Conservation (phyloP, 2,888 invertebrate genomes). For the Caenorhabditis imperialis region DNA sequence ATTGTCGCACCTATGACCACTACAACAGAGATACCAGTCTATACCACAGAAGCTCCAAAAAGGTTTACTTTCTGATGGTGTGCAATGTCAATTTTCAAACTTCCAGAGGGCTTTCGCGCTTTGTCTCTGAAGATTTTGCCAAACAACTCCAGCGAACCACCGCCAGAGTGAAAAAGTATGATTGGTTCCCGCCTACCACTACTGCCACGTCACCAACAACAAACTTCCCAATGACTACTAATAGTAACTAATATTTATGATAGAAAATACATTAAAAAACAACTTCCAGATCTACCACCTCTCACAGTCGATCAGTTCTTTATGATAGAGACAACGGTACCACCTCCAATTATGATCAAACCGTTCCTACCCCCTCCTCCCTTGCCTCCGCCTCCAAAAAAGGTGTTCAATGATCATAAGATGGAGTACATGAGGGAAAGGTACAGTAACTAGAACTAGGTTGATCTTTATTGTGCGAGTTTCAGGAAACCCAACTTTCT, state of each 20-base stretch:
- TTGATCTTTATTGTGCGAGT: neutral
- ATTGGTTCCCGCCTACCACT: slow-evolving; percentile 55
- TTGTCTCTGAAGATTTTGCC: slow-evolving; percentile 44
- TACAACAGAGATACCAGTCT: neutral
- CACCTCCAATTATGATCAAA: neutral
- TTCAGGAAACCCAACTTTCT: slow-evolving; percentile 44
- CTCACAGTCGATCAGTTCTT: slow-evolving; percentile 42
- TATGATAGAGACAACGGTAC: slow-evolving; percentile 47
- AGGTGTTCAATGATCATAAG: slow-evolving; percentile 39
- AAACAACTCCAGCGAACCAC: slow-evolving; percentile 40
- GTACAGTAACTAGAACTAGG: slow-evolving; percentile 1
- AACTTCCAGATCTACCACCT: slow-evolving; percentile 33
- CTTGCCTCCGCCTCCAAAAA: neutral
- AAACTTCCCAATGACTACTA: slow-evolving; percentile 14
- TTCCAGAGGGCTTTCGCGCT: slow-evolving; percentile 35
- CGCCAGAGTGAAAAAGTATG: slow-evolving; percentile 23
- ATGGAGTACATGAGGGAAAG: slow-evolving; percentile 48
- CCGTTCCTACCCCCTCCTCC: slow-evolving; percentile 6
- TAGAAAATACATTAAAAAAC: neutral
- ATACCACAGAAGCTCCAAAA: slow-evolving; percentile 6
- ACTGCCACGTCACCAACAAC: slow-evolving; percentile 24
- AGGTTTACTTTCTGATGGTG: neutral
- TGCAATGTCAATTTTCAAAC: neutral
- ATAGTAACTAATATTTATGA: neutral
- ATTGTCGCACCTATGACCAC: neutral